Conservation (phyloP, 2,113 vertebrate species). For the Zosterops hypoxanthus region DNA sequence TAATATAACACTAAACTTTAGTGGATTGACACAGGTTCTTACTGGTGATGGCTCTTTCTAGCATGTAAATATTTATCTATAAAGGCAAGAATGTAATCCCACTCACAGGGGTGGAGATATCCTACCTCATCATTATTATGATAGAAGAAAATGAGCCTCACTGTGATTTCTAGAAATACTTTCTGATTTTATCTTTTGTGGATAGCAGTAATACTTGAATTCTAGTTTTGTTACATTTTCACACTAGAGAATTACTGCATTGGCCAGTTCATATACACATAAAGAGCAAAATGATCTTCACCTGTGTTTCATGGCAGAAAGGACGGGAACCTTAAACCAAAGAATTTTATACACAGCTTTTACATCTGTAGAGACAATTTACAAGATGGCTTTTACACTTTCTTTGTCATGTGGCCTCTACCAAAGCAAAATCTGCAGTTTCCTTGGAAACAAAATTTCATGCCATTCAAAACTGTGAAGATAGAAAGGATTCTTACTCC, state of each 20-base stretch:
- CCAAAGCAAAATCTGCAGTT: neutral
- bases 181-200: neutral
- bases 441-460: slow-evolving; percentile 46
- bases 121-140: neutral
- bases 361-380: neutral
- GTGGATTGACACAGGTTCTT: neutral
- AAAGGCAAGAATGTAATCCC: neutral
- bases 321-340: neutral
- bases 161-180: neutral
- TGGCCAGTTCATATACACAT: neutral
- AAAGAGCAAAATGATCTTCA: neutral
- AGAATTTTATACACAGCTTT: neutral
- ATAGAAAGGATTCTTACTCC: neutral
- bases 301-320: neutral
- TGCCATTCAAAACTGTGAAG: neutral
- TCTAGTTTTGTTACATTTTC: neutral
- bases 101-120: neutral
- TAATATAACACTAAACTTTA: neutral
- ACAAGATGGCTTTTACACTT: neutral
- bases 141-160: neutral
- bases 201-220: neutral
- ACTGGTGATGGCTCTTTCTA: neutral
- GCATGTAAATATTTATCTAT: neutral
- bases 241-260: neutral
- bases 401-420: neutral